Conservation (phyloP, 2,888 invertebrate genomes). For the Tortrix viridana region DNA sequence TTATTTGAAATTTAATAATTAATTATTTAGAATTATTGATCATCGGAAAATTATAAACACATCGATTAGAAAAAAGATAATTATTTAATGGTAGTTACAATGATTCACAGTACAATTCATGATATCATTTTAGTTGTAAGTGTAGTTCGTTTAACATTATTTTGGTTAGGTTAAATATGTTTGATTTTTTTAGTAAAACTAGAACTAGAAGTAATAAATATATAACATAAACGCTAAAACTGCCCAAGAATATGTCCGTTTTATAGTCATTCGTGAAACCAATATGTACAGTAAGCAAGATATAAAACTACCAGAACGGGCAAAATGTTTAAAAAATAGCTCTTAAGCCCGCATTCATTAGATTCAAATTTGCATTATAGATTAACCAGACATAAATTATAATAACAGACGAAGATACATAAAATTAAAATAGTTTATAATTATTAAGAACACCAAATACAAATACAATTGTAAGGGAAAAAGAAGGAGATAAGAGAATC, state of each 20-base stretch:
- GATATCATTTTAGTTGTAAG: constrained; percentile 59
- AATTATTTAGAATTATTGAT: constrained; percentile 40
- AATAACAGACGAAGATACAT: too few species aligned
- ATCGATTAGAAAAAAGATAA: constrained; percentile 43
- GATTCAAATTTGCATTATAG: too few species aligned
- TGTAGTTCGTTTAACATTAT: constrained; percentile 44
- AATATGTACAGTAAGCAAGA: background rate
- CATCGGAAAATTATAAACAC: constrained; percentile 43
- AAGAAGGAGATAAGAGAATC: too few species aligned
- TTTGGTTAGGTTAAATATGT: constrained; percentile 10
- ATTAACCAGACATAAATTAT: too few species aligned
- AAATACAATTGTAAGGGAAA: too few species aligned
- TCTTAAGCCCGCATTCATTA: too few species aligned
- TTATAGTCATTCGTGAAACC: constrained; percentile 14
- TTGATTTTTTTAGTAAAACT: constrained; percentile 2
- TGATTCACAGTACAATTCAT: constrained; percentile 54
- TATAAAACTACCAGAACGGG: too few species aligned
- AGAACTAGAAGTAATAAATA: constrained; percentile 2
- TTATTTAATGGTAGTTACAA: constrained; percentile 41
- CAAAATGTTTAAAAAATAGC: constrained; percentile 1
- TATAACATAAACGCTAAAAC: constrained; percentile 23
- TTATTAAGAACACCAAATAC: too few species aligned
- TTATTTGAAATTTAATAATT: constrained; percentile 44
- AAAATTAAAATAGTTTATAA: too few species aligned
- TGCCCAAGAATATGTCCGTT: constrained; percentile 27